A percentile compares a stretch with the other conserved stretches of the same genome.
These are phyloP conservation scores for Montipora capitata DNA, from an alignment of 92 coral and sea anemone genomes.

Conservation along the genomic window DNA sequence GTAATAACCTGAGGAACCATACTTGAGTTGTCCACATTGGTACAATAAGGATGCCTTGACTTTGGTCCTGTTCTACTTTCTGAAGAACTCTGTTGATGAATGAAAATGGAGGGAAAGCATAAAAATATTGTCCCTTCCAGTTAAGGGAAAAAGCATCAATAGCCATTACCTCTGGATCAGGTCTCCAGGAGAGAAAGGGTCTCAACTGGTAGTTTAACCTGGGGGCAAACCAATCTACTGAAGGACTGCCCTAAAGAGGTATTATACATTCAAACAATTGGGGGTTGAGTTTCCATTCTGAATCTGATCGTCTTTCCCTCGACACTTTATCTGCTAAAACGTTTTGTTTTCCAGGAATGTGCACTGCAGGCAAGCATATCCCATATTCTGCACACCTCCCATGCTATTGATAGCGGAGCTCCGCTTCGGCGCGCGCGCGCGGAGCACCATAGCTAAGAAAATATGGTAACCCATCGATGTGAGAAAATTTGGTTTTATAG, in stretches of 20 bases:
- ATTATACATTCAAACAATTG: background rate
- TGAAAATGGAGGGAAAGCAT: slow-evolving; percentile 64
- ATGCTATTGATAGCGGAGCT: too few species aligned
- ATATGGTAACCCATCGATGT: too few species aligned
- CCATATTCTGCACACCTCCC: too few species aligned
- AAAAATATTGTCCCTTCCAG: slow-evolving; percentile 23
- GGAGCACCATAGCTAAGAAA: too few species aligned
- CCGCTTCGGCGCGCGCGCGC: too few species aligned
- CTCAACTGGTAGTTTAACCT: slow-evolving; percentile 56
- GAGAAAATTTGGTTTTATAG: too few species aligned
- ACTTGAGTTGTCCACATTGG: slow-evolving; percentile 34
- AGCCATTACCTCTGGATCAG: slow-evolving; percentile 75
- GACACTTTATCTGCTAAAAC: slow-evolving; percentile 71
- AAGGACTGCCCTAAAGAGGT: slow-evolving; percentile 44
- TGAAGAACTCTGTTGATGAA: slow-evolving; percentile 25
- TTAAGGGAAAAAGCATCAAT: slow-evolving; percentile 56
- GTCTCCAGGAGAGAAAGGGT: slow-evolving; percentile 66
- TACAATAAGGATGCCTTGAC: slow-evolving; percentile 16
- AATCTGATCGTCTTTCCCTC: slow-evolving; percentile 20
- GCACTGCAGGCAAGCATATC: slow-evolving; percentile 46
- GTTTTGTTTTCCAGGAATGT: slow-evolving; percentile 77
- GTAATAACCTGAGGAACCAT: slow-evolving; percentile 55
- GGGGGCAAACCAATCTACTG: slow-evolving; percentile 71
- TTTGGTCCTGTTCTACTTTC: slow-evolving; percentile 41
- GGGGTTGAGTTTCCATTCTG: slow-evolving; percentile 73